These are phyloP conservation scores for Gavia stellata DNA, from an alignment of 2,113 vertebrate genomes.

Conservation along the genomic window DNA sequence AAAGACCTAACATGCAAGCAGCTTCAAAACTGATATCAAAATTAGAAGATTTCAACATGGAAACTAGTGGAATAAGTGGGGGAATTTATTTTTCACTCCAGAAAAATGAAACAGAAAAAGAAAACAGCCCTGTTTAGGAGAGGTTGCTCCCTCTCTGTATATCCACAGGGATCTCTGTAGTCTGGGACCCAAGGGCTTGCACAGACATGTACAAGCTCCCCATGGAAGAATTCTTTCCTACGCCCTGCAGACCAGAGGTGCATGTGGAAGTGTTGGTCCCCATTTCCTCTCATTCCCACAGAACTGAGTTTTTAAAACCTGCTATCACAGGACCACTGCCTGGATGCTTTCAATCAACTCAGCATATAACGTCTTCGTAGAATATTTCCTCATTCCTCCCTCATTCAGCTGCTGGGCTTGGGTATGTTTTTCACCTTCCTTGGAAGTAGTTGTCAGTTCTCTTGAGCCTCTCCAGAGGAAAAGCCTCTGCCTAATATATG, in stretches of 20 bases:
- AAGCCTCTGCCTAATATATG: slow-evolving; percentile 72
- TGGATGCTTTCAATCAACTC: not conserved
- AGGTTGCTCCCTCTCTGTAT: not conserved
- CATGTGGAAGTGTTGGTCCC: not conserved
- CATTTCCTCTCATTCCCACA: not conserved
- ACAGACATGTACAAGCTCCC: not conserved
- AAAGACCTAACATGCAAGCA: not conserved
- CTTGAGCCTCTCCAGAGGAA: slow-evolving; percentile 54
- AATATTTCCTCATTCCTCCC: not conserved
- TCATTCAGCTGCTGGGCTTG: not conserved
- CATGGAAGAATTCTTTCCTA: not conserved
- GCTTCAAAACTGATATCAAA: not conserved
- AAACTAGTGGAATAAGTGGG: not conserved
- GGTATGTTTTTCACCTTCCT: slow-evolving; percentile 38
- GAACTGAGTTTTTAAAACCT: not conserved
- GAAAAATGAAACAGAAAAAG: not conserved
- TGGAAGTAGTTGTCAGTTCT: slow-evolving; percentile 54
- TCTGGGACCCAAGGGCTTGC: not conserved
- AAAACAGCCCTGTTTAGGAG: not conserved
- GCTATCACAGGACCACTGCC: not conserved
- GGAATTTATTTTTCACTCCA: not conserved
- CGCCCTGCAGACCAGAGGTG: not conserved
- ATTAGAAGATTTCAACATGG: not conserved
- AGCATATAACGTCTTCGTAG: not conserved
- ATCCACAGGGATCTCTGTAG: not conserved